Evolutionary conservation across 2,888 invertebrate genomes (phyloP).

Genomic region (Merodon equestris): DNA sequence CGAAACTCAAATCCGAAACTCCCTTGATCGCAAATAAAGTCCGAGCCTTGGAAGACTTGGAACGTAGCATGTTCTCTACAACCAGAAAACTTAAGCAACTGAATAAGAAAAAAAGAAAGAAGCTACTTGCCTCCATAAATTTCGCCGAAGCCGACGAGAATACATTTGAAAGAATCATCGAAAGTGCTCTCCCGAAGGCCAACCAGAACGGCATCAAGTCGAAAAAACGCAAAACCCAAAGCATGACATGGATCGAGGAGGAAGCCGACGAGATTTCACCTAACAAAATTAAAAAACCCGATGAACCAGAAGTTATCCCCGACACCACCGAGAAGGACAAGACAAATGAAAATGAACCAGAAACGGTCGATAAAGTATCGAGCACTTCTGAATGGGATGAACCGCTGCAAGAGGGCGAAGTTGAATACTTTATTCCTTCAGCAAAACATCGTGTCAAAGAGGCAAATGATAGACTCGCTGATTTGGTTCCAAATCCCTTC

Average conservation of each 20-base stretch:
- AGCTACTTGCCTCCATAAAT: constrained; percentile 74
- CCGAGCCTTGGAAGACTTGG: constrained; percentile 79
- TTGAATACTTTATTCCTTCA: constrained; percentile 76
- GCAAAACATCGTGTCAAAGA: constrained; percentile 74
- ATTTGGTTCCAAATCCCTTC: constrained; percentile 72
- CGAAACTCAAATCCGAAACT: constrained; percentile 73
- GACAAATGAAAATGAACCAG: constrained; percentile 70
- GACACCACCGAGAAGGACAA: constrained; percentile 75
- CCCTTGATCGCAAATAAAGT: constrained; percentile 76
- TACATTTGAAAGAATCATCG: constrained; percentile 74
- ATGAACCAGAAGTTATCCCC: constrained; percentile 13
- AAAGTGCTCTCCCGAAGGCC: constrained; percentile 72
- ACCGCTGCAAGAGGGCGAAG: constrained; percentile 78
- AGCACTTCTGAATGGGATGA: constrained; percentile 77
- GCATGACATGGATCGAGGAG: constrained; percentile 74
- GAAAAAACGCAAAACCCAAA: constrained; percentile 71
- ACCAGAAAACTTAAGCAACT: constrained; percentile 78
- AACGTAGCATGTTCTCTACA: constrained; percentile 79
- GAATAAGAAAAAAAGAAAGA: constrained; percentile 77
- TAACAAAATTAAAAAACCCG: constrained; percentile 55
- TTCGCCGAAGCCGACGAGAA: constrained; percentile 75
- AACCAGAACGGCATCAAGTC: constrained; percentile 70
- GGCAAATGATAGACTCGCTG: constrained; percentile 72
- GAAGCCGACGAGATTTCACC: constrained; percentile 69
- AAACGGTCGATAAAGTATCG: constrained; percentile 27